Evolutionary conservation across 2,797 vertebrate species (phyloP), one percentile per base, ranked within the genome.

Genomic region (Anguilla megastoma): DNA sequence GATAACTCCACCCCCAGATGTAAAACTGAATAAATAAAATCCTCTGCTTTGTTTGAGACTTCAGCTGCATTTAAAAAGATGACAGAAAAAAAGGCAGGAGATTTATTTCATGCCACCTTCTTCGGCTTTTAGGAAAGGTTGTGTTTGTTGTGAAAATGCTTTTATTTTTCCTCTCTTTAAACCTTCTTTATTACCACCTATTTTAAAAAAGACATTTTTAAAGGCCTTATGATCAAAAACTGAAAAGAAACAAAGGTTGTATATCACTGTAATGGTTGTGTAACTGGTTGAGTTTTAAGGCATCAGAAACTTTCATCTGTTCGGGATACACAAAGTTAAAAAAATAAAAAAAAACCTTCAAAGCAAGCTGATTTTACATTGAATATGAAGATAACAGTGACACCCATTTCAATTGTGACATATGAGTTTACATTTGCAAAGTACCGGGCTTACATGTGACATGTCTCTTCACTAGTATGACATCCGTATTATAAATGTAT

Each of bases 121-220:
- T 45, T 21, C 24, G 33, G 36, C 33, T 41, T 41, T 18, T 79
- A 41, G 74, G 74, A 45, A 79, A 58, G 56, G 1, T 58, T 16
- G 1, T 30, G 27, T 18, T 41, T 45, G 36, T 18, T 30, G 14
- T 12, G 7, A 16, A 71, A 27, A 27, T 71, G 8, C 27, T 33
- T 10, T 33, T 76, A 41, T 41, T 79, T 18, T 41, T 79, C 16
- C 74, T 18, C 74, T 41, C 36, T 21, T 79, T 79, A 36, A 41
- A 41, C 36, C 16, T 79, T 36, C 74, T 45, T 79, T 79, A 79
- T 79, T 41, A 79, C 74, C 74, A 76, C 71, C 71, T 36, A 76
- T 76, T 76, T 69, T 76, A 16, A 76, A 45, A 79, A 79, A 79
- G 8, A 79, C 5, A 14, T 45, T 36, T 79, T 79, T 79, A 45